Percentiles rank a stretch among this genome's conserved stretches.
Evolutionary conservation across 2,113 vertebrate species (phyloP).

Genomic region (Pachyramphus minor): DNA sequence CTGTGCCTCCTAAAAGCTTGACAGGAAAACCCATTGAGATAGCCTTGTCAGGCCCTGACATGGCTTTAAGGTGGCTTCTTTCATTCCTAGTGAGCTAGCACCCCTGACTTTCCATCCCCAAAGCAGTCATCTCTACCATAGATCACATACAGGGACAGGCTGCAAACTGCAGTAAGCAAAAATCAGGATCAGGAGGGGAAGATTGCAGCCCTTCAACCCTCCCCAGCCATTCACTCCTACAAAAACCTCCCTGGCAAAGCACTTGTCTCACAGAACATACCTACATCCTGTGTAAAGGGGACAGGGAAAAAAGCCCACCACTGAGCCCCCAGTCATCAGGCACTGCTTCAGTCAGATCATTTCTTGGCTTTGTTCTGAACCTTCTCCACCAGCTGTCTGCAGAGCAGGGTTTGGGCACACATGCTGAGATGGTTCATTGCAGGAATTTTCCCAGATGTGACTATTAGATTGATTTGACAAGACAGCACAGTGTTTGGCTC

Average conservation of each 20-base stretch:
- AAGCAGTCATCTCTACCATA: background rate
- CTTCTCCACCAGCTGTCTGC: background rate
- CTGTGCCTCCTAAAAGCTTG: background rate
- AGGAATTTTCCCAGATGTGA: background rate
- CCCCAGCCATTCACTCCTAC: background rate
- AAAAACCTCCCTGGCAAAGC: background rate
- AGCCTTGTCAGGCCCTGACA: background rate
- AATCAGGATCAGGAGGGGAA: background rate
- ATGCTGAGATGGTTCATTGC: background rate
- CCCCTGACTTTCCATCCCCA: background rate
- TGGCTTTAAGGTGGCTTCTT: background rate
- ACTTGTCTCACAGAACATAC: background rate
- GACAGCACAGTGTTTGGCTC: rapidly evolving
- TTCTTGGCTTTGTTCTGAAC: background rate
- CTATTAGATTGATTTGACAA: background rate
- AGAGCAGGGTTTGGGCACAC: background rate
- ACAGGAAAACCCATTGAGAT: background rate
- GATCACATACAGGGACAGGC: background rate
- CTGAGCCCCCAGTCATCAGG: background rate
- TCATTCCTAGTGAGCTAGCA: background rate
- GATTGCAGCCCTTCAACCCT: background rate
- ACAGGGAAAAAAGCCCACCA: background rate
- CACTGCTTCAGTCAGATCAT: background rate
- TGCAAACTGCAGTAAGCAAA: background rate
- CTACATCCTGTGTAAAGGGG: background rate